phyloP scores from a whole-genome alignment of 1,140 invertebrate species.

The Drosophila lacteicornis region DNA sequence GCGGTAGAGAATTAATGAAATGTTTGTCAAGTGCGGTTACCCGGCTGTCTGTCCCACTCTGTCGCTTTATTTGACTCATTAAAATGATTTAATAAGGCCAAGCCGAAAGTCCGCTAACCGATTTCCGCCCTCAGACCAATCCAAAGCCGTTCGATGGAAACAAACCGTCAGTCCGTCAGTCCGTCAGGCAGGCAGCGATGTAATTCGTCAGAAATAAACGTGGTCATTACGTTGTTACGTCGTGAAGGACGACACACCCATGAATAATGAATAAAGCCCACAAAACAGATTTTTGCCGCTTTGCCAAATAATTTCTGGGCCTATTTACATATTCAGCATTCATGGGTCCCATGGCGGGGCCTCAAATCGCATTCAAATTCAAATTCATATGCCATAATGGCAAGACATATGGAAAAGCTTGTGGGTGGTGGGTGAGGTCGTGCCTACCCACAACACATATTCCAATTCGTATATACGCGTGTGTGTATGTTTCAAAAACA shows the following conservation, averaged over 20 bases:
- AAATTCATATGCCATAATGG: slow-evolving; percentile 60
- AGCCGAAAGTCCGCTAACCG: slow-evolving; percentile 35
- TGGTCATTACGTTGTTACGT: slow-evolving; percentile 51
- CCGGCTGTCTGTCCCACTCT: slow-evolving; percentile 29
- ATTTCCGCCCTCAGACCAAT: slow-evolving; percentile 12
- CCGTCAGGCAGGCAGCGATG: slow-evolving; percentile 28
- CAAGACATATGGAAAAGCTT: slow-evolving; percentile 66
- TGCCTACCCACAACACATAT: slow-evolving; percentile 23
- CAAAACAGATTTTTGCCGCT: slow-evolving; percentile 67
- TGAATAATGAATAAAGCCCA: slow-evolving; percentile 68
- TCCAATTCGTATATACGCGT: neutral
- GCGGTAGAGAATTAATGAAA: slow-evolving; percentile 61
- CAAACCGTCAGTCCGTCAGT: slow-evolving; percentile 8
- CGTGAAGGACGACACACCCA: slow-evolving; percentile 20
- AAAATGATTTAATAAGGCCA: slow-evolving; percentile 76
- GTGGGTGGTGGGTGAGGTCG: slow-evolving; percentile 44
- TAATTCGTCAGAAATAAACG: slow-evolving; percentile 62
- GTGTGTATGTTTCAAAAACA: slow-evolving; percentile 31
- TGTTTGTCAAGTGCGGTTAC: slow-evolving; percentile 66
- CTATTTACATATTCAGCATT: slow-evolving; percentile 68
- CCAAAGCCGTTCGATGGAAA: slow-evolving; percentile 9
- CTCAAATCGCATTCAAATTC: slow-evolving; percentile 51
- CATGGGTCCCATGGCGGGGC: slow-evolving; percentile 15
- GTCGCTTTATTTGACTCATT: slow-evolving; percentile 67
- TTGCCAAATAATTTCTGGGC: slow-evolving; percentile 54